Percentiles rank a stretch among this genome's conserved stretches.
These are phyloP conservation scores for Drosophila pseudotakahashii DNA, from an alignment of 2,888 invertebrate genomes.

Conservation along the genomic window DNA sequence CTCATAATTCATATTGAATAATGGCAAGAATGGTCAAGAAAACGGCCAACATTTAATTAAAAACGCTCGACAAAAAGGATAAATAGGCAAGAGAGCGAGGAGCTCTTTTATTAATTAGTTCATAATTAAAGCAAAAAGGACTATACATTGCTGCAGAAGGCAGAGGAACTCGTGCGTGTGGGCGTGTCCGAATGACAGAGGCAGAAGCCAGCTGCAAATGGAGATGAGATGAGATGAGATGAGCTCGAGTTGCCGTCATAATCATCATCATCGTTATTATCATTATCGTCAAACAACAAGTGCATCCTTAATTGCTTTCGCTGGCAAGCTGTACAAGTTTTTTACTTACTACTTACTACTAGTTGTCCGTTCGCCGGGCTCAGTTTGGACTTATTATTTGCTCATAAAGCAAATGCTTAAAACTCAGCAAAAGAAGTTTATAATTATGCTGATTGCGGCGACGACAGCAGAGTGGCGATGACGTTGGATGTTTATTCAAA, in stretches of 20 bases:
- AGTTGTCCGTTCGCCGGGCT: background rate
- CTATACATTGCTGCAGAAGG: slow-evolving; percentile 8
- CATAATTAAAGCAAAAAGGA: slow-evolving; percentile 63
- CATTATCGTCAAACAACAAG: slow-evolving; percentile 44
- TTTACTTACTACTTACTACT: slow-evolving; percentile 4
- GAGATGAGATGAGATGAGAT: slow-evolving; percentile 17
- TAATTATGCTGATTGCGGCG: slow-evolving; percentile 81
- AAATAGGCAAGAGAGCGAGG: slow-evolving; percentile 55
- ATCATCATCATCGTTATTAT: slow-evolving; percentile 27
- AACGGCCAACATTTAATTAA: slow-evolving; percentile 63
- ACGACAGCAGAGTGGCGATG: slow-evolving; percentile 42
- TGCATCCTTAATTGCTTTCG: slow-evolving; percentile 72
- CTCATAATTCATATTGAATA: background rate
- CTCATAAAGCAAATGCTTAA: slow-evolving; percentile 60
- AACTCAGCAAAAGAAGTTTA: slow-evolving; percentile 69
- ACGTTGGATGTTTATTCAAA: slow-evolving; percentile 30
- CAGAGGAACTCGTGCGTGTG: slow-evolving; percentile 69
- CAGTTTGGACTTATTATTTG: slow-evolving; percentile 47
- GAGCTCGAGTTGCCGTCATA: slow-evolving; percentile 19
- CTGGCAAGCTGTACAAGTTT: slow-evolving; percentile 52
- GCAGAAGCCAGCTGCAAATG: slow-evolving; percentile 25
- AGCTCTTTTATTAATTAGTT: slow-evolving; percentile 64
- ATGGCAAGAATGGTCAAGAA: slow-evolving; percentile 26
- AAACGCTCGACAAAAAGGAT: slow-evolving; percentile 45
- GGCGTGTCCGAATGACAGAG: slow-evolving; percentile 56